A percentile compares a stretch with the other conserved stretches of the same genome.
These are phyloP conservation scores for Chelidonichthys spinosus DNA, from an alignment of 2,797 vertebrate genomes.

Conservation along the genomic window DNA sequence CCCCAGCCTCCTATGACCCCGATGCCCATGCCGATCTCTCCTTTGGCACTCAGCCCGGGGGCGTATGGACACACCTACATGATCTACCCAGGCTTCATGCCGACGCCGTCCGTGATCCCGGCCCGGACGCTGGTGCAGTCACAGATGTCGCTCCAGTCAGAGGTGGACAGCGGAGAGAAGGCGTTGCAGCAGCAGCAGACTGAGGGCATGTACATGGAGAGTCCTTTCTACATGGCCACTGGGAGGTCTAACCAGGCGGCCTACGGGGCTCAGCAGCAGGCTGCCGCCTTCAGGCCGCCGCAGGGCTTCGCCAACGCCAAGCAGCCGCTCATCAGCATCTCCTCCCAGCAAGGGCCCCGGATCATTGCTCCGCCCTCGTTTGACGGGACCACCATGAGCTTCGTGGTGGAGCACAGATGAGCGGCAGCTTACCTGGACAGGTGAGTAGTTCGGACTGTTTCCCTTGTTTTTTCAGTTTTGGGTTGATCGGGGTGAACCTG, in stretches of 20 bases:
- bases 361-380: constrained; percentile 95
- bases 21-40: constrained; percentile 78
- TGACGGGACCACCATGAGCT: constrained; percentile 98
- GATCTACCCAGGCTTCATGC: constrained; percentile 91
- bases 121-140: constrained; percentile 73
- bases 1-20: constrained; percentile 82
- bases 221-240: constrained; percentile 90
- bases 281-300: constrained; percentile 30
- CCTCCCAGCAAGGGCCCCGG: constrained; percentile 91
- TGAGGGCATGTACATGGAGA: constrained; percentile 85
- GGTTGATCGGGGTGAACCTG: not conserved
- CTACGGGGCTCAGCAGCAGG: constrained; percentile 63
- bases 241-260: constrained; percentile 73
- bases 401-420: constrained; percentile 97
- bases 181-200: constrained; percentile 52
- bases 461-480: not conserved
- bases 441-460: constrained; percentile 54
- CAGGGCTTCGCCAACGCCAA: constrained; percentile 76
- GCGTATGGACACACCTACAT: constrained; percentile 91
- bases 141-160: constrained; percentile 75
- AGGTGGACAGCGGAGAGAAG: constrained; percentile 66
- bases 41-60: constrained; percentile 88
- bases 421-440: constrained; percentile 15
- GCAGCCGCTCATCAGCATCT: constrained; percentile 93
- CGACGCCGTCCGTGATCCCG: constrained; percentile 82